A percentile compares a stretch with the other conserved stretches of the same genome.
These are phyloP conservation scores for Piprites chloris DNA, from an alignment of 2,113 vertebrate genomes.

Conservation along the genomic window DNA sequence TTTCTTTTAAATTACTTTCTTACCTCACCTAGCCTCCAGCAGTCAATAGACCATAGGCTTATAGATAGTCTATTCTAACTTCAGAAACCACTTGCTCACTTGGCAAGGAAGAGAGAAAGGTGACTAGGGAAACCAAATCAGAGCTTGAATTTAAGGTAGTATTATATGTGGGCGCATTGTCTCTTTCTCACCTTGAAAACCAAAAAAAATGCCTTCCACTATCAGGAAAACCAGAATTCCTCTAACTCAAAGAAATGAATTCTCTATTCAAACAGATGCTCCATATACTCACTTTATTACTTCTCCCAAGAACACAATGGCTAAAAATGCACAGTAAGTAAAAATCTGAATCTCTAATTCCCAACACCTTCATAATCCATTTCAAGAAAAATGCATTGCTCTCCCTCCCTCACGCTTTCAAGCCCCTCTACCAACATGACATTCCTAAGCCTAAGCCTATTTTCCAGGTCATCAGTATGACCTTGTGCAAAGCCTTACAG, in stretches of 20 bases:
- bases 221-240: not conserved
- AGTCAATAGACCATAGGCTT: not conserved
- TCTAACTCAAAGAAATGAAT: not conserved
- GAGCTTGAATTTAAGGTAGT: not conserved
- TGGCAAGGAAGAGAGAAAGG: not conserved
- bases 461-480: constrained; percentile 18
- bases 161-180: not conserved
- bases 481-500: not conserved
- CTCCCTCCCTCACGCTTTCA: not conserved
- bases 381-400: not conserved
- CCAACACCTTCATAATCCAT: not conserved
- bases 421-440: not conserved
- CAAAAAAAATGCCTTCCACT: not conserved
- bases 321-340: not conserved
- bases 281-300: not conserved
- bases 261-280: not conserved
- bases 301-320: not conserved
- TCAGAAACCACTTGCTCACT: not conserved
- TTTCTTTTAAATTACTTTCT: not conserved
- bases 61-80: not conserved
- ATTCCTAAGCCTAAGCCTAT: constrained; percentile 35
- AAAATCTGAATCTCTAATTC: not conserved
- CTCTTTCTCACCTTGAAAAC: not conserved
- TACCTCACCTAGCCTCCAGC: constrained; percentile 2
- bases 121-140: not conserved